Conservation (phyloP, 2,888 invertebrate genomes). For the Aspidapion aeneum region DNA sequence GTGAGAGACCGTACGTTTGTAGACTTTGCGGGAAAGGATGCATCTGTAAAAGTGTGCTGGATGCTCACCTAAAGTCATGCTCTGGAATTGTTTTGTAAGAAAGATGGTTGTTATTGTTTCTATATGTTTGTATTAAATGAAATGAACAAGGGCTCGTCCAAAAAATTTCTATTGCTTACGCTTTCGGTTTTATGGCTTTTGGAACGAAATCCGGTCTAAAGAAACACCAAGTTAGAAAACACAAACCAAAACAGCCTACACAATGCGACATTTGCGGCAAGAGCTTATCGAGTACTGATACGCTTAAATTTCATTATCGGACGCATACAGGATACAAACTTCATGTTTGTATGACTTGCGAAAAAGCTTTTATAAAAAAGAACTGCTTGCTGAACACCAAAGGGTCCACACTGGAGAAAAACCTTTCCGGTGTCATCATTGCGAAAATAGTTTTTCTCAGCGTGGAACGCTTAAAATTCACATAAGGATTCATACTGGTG, state of each 20-base stretch:
- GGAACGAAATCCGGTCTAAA: constrained; percentile 30
- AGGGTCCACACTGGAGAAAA: constrained; percentile 41
- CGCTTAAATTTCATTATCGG: constrained; percentile 38
- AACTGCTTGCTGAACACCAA: constrained; percentile 37
- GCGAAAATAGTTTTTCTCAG: constrained; percentile 52
- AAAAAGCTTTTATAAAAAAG: constrained; percentile 53
- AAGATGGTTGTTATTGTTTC: neutral
- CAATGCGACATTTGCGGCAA: constrained; percentile 46
- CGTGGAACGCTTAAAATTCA: constrained; percentile 37
- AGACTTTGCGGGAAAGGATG: constrained; percentile 33
- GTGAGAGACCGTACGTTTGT: constrained; percentile 38
- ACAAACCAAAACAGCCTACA: constrained; percentile 30
- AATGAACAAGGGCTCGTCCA: no score
- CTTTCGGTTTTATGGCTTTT: no score
- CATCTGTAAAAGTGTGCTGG: constrained; percentile 31
- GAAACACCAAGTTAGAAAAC: constrained; percentile 32
- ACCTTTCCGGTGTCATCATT: constrained; percentile 46
- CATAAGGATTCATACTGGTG: constrained; percentile 41
- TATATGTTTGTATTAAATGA: neutral
- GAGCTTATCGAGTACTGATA: constrained; percentile 36
- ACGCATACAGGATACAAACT: constrained; percentile 38
- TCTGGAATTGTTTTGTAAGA: constrained; percentile 20
- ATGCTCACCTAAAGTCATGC: constrained; percentile 31
- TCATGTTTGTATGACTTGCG: constrained; percentile 37
- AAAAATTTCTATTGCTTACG: no score